phyloP scores from a whole-genome alignment of 2,888 invertebrate species.

The Taphrorychus bicolor region DNA sequence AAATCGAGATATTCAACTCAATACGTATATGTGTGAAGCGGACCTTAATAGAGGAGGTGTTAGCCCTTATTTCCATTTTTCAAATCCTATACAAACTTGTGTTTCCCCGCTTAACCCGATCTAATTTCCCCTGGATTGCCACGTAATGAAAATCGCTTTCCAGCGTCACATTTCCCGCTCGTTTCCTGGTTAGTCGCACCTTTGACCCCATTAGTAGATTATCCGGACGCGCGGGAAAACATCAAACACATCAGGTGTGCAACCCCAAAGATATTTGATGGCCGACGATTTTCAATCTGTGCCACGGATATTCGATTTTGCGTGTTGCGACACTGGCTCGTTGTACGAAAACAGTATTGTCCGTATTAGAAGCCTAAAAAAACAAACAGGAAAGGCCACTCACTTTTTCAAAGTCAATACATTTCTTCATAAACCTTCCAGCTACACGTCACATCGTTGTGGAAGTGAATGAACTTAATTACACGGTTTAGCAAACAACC shows the following conservation, averaged over 20 bases:
- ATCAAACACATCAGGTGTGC: constrained; percentile 34
- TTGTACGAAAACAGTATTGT: background rate
- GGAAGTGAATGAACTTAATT: constrained; percentile 9
- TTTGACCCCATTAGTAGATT: constrained; percentile 32
- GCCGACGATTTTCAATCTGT: background rate
- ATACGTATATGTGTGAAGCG: too few relatives aligned
- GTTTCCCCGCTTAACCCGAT: too few relatives aligned
- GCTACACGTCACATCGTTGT: background rate
- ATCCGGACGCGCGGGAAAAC: constrained; percentile 28
- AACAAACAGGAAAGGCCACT: background rate
- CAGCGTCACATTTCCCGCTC: background rate
- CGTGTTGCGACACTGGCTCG: background rate
- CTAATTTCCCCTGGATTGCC: background rate
- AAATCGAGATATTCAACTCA: too few relatives aligned
- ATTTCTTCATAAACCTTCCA: background rate
- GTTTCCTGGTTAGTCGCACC: background rate
- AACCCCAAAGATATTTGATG: constrained; percentile 23
- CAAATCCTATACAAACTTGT: too few relatives aligned
- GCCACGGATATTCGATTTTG: too few relatives aligned
- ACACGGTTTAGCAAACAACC: constrained; percentile 7
- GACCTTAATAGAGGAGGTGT: too few relatives aligned
- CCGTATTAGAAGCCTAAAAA: background rate
- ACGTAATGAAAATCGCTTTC: background rate
- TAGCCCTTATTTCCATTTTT: too few relatives aligned
- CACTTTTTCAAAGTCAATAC: background rate